Conservation (phyloP, 1,140 invertebrate species). For the Drosophila virilis region DNA sequence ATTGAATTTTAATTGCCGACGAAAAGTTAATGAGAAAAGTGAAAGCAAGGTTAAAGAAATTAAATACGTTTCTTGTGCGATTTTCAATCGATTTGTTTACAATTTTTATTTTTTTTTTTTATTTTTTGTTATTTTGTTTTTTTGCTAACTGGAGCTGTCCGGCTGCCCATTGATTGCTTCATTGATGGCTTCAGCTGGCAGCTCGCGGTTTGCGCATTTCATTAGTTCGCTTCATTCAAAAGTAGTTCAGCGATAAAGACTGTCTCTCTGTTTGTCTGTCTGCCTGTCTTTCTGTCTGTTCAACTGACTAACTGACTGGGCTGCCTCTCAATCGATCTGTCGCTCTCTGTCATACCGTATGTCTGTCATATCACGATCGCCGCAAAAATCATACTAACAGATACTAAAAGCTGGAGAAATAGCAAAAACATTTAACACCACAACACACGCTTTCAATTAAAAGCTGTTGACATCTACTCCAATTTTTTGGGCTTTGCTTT, state of each 20-base stretch:
- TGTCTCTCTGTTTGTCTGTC: not conserved
- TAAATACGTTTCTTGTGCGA: conserved; percentile 64
- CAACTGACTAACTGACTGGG: conserved; percentile 4
- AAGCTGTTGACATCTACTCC: conserved; percentile 72
- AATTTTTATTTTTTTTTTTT: not conserved
- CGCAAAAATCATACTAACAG: conserved; percentile 64
- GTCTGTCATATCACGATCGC: conserved; percentile 70
- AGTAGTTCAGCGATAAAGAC: conserved; percentile 74
- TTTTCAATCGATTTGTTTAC: conserved; percentile 67
- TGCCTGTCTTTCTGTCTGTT: not conserved
- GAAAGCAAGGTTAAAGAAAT: conserved; percentile 82
- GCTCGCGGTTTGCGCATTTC: conserved; percentile 33
- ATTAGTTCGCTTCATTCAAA: conserved; percentile 62
- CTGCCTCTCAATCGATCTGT: conserved; percentile 10
- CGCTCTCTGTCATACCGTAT: not conserved
- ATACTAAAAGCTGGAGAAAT: conserved; percentile 50
- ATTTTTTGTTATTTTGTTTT: not conserved
- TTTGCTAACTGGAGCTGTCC: conserved; percentile 1
- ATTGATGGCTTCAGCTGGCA: conserved; percentile 50
- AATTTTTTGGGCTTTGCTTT: conserved; percentile 55
- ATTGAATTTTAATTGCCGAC: conserved; percentile 82
- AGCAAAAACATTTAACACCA: conserved; percentile 70
- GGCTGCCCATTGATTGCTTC: conserved; percentile 50
- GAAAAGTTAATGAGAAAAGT: conserved; percentile 83
- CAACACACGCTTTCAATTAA: conserved; percentile 71